phyloP scores from a whole-genome alignment of 1,140 invertebrate genomes.

The Antheraea pernyi region DNA sequence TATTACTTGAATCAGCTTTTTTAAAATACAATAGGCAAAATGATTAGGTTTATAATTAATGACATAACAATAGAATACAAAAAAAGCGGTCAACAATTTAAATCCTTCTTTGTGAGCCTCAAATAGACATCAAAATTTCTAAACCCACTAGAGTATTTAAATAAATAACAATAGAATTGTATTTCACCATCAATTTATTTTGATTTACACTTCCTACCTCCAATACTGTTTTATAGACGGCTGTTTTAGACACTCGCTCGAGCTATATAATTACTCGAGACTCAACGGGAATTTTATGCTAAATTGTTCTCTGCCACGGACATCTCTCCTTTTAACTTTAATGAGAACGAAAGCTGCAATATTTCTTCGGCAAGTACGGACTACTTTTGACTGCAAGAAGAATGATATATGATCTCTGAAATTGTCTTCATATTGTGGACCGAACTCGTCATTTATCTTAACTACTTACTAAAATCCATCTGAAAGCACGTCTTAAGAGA shows the following conservation, averaged over 20 bases:
- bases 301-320: constrained; percentile 18
- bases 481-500: constrained; percentile 18
- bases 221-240: constrained; percentile 7
- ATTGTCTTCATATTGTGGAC: constrained; percentile 26
- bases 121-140: no score
- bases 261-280: constrained; percentile 9
- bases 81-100: no score
- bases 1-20: no score
- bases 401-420: constrained; percentile 23
- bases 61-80: no score
- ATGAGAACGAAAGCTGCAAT: constrained; percentile 20
- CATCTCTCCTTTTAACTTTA: constrained; percentile 14
- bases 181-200: background rate
- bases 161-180: no score
- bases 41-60: no score
- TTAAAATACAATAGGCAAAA: no score
- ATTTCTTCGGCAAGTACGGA: background rate
- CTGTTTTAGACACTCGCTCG: background rate
- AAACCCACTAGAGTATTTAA: no score
- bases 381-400: constrained; percentile 14
- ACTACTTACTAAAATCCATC: constrained; percentile 19
- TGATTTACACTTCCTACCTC: background rate
- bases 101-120: background rate
- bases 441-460: constrained; percentile 25
- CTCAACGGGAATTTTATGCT: constrained; percentile 20